phyloP scores from a whole-genome alignment of 2,888 invertebrate genomes.

The Limnephilus rhombicus region DNA sequence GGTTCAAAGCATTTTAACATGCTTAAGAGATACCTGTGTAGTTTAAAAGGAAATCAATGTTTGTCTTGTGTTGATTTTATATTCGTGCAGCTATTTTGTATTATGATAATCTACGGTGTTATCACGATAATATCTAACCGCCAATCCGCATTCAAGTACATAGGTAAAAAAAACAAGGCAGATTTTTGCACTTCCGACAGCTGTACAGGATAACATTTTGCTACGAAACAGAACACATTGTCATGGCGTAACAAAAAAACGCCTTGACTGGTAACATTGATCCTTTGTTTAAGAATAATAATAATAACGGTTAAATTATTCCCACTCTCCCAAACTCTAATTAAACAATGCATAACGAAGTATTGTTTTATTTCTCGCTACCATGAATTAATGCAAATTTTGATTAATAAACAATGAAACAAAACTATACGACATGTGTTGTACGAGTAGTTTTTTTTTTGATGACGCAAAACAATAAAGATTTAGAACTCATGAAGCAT shows the following conservation, averaged over 20 bases:
- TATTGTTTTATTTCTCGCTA: background rate
- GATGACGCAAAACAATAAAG: background rate
- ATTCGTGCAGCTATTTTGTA: background rate
- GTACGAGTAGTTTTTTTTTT: background rate
- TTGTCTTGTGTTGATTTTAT: too few species aligned
- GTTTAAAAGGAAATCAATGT: too few species aligned
- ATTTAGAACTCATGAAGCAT: too few species aligned
- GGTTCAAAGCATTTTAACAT: too few species aligned
- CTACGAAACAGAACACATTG: background rate
- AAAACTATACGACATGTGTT: background rate
- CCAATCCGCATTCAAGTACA: background rate
- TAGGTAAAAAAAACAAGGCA: background rate
- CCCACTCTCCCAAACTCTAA: slow-evolving; percentile 2
- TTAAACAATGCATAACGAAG: slow-evolving; percentile 5
- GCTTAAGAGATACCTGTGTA: too few species aligned
- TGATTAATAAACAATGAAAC: background rate
- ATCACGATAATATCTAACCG: background rate
- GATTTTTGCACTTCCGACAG: background rate
- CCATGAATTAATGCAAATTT: background rate
- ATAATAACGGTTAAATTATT: background rate
- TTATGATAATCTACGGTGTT: background rate
- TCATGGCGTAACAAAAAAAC: background rate
- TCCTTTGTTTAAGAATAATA: background rate
- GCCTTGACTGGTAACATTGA: slow-evolving; percentile 7
- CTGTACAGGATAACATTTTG: background rate